Conservation (phyloP, 2,888 invertebrate species). For the Pogonocherus hispidulus region DNA sequence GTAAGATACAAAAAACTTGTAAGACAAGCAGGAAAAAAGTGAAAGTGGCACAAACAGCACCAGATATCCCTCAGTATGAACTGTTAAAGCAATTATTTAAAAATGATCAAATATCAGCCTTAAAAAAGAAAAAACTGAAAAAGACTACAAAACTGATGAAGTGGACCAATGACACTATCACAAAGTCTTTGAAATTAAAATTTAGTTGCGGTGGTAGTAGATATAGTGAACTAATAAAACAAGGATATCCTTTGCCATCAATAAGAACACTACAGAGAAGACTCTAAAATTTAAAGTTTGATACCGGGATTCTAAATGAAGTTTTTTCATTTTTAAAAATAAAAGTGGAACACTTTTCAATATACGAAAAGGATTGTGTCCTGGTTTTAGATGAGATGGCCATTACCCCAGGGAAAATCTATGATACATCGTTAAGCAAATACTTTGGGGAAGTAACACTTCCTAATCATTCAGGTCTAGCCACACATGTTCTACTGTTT, state of each 20-base stretch:
- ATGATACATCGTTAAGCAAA: conserved; percentile 44
- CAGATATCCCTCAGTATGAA: too few species aligned
- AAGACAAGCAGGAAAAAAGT: too few species aligned
- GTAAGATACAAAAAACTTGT: too few species aligned
- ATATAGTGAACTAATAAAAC: conserved; percentile 41
- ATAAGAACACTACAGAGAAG: conserved; percentile 26
- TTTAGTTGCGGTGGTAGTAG: conserved; percentile 43
- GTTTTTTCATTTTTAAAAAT: conserved; percentile 4
- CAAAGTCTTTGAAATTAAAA: conserved; percentile 38
- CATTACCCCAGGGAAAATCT: conserved; percentile 40
- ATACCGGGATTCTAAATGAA: not conserved
- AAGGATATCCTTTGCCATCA: conserved; percentile 43
- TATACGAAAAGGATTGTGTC: not conserved
- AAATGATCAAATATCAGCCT: conserved; percentile 12
- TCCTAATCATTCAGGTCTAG: conserved; percentile 41
- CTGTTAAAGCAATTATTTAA: too few species aligned
- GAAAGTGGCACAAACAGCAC: too few species aligned
- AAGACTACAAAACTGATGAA: conserved; percentile 32
- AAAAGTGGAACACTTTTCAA: not conserved
- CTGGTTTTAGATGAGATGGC: conserved; percentile 23
- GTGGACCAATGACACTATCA: conserved; percentile 41
- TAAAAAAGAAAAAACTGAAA: conserved; percentile 26
- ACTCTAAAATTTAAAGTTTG: not conserved
- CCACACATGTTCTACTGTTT: conserved; percentile 54
- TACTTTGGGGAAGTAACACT: conserved; percentile 47